Conservation (phyloP, 2,888 invertebrate species). For the Lacanobia oleracea region DNA sequence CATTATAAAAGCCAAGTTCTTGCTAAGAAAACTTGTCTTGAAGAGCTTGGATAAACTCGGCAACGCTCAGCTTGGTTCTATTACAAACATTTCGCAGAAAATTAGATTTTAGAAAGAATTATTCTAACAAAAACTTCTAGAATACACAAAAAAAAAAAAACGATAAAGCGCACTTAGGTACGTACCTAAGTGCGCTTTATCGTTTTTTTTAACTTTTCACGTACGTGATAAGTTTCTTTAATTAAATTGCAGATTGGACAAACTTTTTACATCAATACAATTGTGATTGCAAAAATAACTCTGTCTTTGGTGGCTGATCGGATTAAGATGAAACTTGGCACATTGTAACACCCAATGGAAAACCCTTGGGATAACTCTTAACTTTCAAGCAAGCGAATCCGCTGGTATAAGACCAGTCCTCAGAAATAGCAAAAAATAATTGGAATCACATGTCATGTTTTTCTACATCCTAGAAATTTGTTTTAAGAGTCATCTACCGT, state of each 20-base stretch:
- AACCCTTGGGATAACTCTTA: too few species aligned
- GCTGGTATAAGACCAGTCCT: background rate
- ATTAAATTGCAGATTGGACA: too few species aligned
- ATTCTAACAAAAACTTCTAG: background rate
- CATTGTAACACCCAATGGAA: too few species aligned
- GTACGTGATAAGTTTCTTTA: too few species aligned
- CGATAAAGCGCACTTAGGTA: background rate
- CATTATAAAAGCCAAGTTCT: slow-evolving; percentile 16
- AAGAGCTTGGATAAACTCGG: slow-evolving; percentile 2
- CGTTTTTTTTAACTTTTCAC: too few species aligned
- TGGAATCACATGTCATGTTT: background rate
- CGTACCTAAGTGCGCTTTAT: too few species aligned
- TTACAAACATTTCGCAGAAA: slow-evolving; percentile 14
- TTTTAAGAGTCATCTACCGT: slow-evolving; percentile 2
- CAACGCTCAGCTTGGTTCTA: background rate
- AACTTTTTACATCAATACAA: too few species aligned
- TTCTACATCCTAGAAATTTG: background rate
- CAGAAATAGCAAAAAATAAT: background rate
- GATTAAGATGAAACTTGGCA: too few species aligned
- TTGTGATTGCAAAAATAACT: too few species aligned
- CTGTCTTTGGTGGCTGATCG: too few species aligned
- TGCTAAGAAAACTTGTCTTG: slow-evolving; percentile 9
- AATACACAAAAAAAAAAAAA: slow-evolving; percentile 11
- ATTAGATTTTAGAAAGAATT: slow-evolving; percentile 1
- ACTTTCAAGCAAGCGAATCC: too few species aligned